Conservation (phyloP, 2,888 invertebrate species). For the Caenorhabditis wallacei region DNA sequence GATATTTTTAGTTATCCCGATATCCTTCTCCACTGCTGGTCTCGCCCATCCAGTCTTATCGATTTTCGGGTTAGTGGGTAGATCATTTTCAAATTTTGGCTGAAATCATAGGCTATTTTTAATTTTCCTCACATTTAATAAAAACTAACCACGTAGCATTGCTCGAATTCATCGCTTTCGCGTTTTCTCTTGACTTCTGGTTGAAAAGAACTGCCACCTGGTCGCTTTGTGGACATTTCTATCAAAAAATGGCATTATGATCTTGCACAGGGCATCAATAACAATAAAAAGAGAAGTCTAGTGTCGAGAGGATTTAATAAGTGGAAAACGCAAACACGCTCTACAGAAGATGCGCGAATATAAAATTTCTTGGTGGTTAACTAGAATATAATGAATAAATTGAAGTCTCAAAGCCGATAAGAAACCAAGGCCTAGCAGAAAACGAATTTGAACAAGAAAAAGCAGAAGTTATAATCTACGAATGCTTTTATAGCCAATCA, state of each 20-base stretch:
- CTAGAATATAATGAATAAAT: no score
- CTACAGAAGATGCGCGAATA: conserved; percentile 20
- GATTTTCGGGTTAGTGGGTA: conserved; percentile 41
- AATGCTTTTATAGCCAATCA: no score
- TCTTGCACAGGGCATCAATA: neutral
- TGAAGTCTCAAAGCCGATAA: no score
- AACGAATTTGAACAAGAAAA: neutral
- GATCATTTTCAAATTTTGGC: conserved; percentile 62
- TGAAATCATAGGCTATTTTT: conserved; percentile 59
- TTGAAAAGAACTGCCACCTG: conserved; percentile 51
- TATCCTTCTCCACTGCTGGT: conserved; percentile 54
- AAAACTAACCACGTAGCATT: conserved; percentile 53
- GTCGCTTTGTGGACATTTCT: conserved; percentile 57
- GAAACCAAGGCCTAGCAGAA: neutral
- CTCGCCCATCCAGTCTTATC: conserved; percentile 56
- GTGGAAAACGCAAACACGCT: neutral
- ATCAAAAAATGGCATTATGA: conserved; percentile 20
- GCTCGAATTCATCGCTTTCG: conserved; percentile 63
- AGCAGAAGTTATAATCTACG: no score
- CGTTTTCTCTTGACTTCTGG: conserved; percentile 66
- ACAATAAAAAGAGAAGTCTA: neutral
- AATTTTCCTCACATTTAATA: no score
- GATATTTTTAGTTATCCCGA: conserved; percentile 56
- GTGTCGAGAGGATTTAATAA: neutral
- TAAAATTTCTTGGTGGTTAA: no score